phyloP scores from a whole-genome alignment of 37 sponge, comb jelly and placozoan genomes.

The Halichondria panicea region DNA sequence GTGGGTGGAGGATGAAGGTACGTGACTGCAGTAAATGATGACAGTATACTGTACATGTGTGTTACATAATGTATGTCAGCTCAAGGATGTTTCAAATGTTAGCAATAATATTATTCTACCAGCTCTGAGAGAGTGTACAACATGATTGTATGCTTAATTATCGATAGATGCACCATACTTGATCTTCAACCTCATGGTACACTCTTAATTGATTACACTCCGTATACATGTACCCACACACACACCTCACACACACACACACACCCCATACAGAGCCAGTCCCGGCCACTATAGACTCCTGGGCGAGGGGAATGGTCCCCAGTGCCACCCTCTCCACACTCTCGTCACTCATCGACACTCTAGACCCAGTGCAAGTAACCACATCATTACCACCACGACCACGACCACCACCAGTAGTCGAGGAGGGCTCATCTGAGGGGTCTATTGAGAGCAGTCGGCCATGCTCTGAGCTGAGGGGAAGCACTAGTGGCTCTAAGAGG shows the following conservation, averaged over 20 bases:
- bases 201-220: too few relatives aligned
- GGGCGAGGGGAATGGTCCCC: conserved; percentile 74
- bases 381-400: neutral
- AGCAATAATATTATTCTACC: too few relatives aligned
- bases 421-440: too few relatives aligned
- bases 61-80: too few relatives aligned
- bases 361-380: neutral
- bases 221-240: conserved; percentile 14
- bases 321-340: neutral
- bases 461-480: too few relatives aligned
- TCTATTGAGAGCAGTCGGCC: too few relatives aligned
- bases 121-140: neutral
- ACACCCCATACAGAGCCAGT: conserved; percentile 47
- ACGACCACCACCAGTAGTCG: neutral
- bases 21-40: too few relatives aligned
- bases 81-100: too few relatives aligned
- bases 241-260: neutral
- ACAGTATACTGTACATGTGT: too few relatives aligned
- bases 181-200: neutral
- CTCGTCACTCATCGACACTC: neutral
- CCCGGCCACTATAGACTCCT: conserved; percentile 59
- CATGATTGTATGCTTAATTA: neutral
- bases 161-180: neutral
- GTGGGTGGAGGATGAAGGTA: conserved; percentile 70
- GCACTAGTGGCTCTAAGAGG: too few relatives aligned